phyloP scores from a whole-genome alignment of 2,797 vertebrate genomes.

The Xiphophorus birchmanni region DNA sequence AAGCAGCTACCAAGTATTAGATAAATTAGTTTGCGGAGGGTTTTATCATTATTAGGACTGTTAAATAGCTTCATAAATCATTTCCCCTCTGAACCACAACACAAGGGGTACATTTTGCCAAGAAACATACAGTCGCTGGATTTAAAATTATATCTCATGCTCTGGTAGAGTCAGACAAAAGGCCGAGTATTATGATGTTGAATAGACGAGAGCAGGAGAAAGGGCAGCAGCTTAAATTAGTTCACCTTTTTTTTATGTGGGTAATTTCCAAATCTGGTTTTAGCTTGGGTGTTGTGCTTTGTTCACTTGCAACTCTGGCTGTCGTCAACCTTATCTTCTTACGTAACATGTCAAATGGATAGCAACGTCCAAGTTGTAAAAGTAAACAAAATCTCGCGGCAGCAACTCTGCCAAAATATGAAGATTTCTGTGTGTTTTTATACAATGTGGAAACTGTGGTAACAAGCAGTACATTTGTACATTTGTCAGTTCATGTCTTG shows the following conservation, averaged over 20 bases:
- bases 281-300: neutral
- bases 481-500: neutral
- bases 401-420: neutral
- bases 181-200: neutral
- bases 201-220: neutral
- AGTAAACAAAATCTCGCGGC: neutral
- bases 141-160: conserved; percentile 11
- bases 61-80: neutral
- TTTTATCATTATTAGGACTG: neutral
- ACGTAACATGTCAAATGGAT: neutral
- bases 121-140: neutral
- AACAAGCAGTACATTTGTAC: neutral
- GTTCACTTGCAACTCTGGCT: neutral
- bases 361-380: neutral
- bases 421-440: neutral
- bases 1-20: neutral
- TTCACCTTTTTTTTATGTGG: neutral
- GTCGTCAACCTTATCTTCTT: neutral
- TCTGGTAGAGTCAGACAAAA: neutral
- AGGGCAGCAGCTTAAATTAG: neutral
- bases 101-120: neutral
- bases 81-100: neutral
- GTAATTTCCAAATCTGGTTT: neutral
- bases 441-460: neutral
- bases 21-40: neutral